Evolutionary conservation across 2,888 invertebrate genomes (phyloP), one percentile per base, ranked within the genome.

Genomic region (Mantis religiosa): DNA sequence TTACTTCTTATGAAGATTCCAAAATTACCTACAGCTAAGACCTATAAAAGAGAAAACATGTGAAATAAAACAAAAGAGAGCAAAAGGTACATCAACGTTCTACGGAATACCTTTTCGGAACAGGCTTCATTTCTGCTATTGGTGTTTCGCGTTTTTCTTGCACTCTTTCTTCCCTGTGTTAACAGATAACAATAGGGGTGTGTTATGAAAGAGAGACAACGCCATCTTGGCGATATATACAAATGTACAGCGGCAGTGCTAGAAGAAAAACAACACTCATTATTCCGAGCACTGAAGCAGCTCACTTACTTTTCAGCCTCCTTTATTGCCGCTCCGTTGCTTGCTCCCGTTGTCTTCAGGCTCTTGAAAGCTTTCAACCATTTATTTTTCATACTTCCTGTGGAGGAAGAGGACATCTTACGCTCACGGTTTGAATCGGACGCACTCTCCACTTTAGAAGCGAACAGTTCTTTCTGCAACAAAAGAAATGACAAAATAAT

Each of bases 291-390:
- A 71, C 14, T 28, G 88, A 30, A 28, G 30, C 41, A 20, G 47
- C 25, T 25, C 30, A 94, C 96, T 95, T 93, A 96, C 96, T 96
- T 96, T 93, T 96, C 96, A 89, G 93, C 93, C 91, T 92, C 94
- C 93, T 94, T 87, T 30, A 30, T 89, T 28, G 92, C 86, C 93
- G 94, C 41, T 93, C 94, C 90, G 93, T 94, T 91, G 94, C 94
- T 89, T 93, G 94, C 90, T 93, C 94, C 87, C 25, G 90, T 89
- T 83, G 97, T 97, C 94, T 98, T 98, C 91, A 99, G 95, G 93
- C 98, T 98, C 93, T 98, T 97, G 95, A 99, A 98, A 91, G 99
- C 99, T 94, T 98, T 99, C 92, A 98, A 95, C 99, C 99, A 99
- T 95, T 98, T 98, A 93, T 97, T 98, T 94, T 98, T 98, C 96